Percentiles rank a stretch among this genome's conserved stretches.
Evolutionary conservation across 2,797 vertebrate genomes (phyloP).

Genomic region (Gorsachius magnificus): DNA sequence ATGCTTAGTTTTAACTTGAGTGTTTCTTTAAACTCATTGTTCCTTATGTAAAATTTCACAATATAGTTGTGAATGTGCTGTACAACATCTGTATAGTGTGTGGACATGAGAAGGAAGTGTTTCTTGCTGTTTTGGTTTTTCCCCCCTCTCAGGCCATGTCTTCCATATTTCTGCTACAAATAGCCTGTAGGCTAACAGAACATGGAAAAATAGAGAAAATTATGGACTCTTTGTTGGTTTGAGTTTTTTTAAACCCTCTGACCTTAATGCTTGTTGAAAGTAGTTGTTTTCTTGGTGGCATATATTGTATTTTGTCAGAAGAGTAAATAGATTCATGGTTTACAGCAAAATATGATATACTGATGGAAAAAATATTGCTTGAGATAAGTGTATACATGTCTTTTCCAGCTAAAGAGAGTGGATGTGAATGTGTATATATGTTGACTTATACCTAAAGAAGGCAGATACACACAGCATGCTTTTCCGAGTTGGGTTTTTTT

Average conservation of each 20-base stretch:
- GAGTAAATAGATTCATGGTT: neutral
- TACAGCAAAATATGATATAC: neutral
- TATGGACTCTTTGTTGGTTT: neutral
- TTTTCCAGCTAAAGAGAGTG: neutral
- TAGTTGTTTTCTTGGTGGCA: neutral
- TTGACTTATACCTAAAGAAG: neutral
- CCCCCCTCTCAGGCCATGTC: neutral
- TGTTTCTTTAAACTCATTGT: neutral
- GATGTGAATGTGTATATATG: accelerated
- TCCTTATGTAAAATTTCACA: neutral
- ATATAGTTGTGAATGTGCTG: neutral
- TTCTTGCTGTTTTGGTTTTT: neutral
- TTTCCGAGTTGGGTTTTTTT: neutral
- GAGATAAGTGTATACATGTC: accelerated
- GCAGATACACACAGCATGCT: neutral
- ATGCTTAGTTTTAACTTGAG: neutral
- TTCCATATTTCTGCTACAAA: neutral
- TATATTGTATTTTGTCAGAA: neutral
- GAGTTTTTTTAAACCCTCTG: neutral
- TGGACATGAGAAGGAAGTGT: neutral
- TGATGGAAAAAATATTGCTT: neutral
- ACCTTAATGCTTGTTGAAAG: neutral
- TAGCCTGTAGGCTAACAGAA: neutral
- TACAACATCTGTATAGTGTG: neutral
- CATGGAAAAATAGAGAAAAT: neutral